Conservation (phyloP, 2,888 invertebrate species). For the Sycophila texana region DNA sequence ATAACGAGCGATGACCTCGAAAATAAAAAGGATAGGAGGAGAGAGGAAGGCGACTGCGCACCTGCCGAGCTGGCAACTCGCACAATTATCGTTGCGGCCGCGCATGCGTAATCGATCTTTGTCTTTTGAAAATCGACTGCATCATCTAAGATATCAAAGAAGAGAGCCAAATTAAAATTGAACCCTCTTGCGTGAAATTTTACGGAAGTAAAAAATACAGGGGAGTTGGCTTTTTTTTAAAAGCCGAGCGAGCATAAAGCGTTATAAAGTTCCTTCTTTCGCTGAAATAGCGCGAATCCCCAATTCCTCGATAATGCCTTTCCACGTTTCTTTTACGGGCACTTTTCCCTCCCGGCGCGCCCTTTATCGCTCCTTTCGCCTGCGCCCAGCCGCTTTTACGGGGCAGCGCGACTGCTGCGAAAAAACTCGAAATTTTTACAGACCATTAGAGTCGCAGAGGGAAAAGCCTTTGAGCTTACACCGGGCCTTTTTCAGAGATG, state of each 20-base stretch:
- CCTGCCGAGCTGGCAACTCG: slow-evolving; percentile 45
- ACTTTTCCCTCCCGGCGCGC: slow-evolving; percentile 30
- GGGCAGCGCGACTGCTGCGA: slow-evolving; percentile 44
- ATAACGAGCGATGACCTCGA: slow-evolving; percentile 53
- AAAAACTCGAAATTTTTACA: slow-evolving; percentile 56
- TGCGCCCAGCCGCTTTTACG: no score
- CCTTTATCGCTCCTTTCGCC: slow-evolving; percentile 52
- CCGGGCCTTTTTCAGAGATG: slow-evolving; percentile 39
- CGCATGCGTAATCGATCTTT: slow-evolving; percentile 70
- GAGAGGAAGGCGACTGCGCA: slow-evolving; percentile 23
- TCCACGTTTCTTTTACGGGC: slow-evolving; percentile 52
- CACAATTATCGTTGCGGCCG: slow-evolving; percentile 69
- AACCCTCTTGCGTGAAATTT: no score
- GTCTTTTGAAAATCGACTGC: slow-evolving; percentile 71
- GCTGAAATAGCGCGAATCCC: no score
- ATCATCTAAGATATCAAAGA: no score
- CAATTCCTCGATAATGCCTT: slow-evolving; percentile 52
- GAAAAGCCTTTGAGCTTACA: slow-evolving; percentile 42
- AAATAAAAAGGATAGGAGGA: slow-evolving; percentile 24
- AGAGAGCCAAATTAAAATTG: no score
- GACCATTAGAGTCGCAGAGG: slow-evolving; percentile 47
- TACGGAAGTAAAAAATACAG: no score
- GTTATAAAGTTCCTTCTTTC: no score
- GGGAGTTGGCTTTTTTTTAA: no score
- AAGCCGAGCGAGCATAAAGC: no score